Conservation (phyloP, 2,888 invertebrate species). For the Cyclophora albipunctata region DNA sequence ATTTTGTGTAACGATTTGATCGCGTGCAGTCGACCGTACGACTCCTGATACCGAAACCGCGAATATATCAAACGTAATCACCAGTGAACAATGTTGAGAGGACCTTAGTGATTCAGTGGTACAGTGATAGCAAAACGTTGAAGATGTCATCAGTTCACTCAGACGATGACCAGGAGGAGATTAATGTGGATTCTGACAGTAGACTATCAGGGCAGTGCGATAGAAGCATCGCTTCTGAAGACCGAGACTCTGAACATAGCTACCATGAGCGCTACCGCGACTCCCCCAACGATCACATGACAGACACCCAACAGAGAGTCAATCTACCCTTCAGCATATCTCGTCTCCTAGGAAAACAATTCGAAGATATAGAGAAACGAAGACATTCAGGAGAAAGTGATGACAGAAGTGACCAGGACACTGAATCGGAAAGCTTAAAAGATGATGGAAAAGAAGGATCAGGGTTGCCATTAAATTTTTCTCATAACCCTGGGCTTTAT, state of each 20-base stretch:
- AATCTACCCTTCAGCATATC: slow-evolving; percentile 88
- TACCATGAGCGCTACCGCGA: slow-evolving; percentile 64
- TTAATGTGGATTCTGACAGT: slow-evolving; percentile 80
- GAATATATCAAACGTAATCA: slow-evolving; percentile 12
- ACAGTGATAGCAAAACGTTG: slow-evolving; percentile 12
- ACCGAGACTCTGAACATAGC: slow-evolving; percentile 73
- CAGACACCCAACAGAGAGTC: slow-evolving; percentile 68
- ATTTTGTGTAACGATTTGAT: slow-evolving; percentile 59
- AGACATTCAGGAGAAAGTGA: slow-evolving; percentile 69
- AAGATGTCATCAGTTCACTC: slow-evolving; percentile 72
- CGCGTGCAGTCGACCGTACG: slow-evolving; percentile 59
- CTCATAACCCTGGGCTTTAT: slow-evolving; percentile 60
- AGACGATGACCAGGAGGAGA: slow-evolving; percentile 80
- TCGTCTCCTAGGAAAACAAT: slow-evolving; percentile 84
- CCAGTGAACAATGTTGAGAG: slow-evolving; percentile 26
- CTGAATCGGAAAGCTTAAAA: slow-evolving; percentile 68
- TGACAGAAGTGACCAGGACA: slow-evolving; percentile 68
- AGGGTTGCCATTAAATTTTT: slow-evolving; percentile 55
- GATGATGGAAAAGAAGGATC: slow-evolving; percentile 57
- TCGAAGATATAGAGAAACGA: slow-evolving; percentile 77
- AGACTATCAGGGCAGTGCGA: slow-evolving; percentile 72
- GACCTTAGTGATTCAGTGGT: slow-evolving; percentile 3
- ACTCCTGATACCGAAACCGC: slow-evolving; percentile 27
- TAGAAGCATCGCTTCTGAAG: slow-evolving; percentile 73
- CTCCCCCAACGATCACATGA: slow-evolving; percentile 69